Evolutionary conservation across 2,888 invertebrate species (phyloP).

Genomic region (Rhamnusium bicolor): DNA sequence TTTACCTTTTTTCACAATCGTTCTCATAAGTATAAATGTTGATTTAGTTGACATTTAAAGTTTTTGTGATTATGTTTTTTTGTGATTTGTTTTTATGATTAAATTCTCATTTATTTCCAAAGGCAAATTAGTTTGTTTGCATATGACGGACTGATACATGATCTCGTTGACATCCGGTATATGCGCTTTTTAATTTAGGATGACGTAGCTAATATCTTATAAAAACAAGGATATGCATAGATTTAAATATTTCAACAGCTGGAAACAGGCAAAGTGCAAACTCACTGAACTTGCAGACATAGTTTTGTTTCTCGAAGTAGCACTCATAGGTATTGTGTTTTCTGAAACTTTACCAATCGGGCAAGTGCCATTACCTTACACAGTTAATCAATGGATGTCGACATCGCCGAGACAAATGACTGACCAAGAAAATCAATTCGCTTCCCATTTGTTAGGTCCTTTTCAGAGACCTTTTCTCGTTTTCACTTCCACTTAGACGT

Average conservation of each 20-base stretch:
- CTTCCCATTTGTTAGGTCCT: constrained; percentile 61
- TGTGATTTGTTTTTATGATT: too few relatives aligned
- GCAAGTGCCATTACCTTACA: constrained; percentile 59
- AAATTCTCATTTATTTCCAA: too few relatives aligned
- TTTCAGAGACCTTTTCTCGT: constrained; percentile 47
- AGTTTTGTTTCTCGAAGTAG: constrained; percentile 34
- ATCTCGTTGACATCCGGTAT: too few relatives aligned
- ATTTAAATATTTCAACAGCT: not conserved
- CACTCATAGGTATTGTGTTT: constrained; percentile 53
- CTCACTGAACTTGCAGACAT: not conserved
- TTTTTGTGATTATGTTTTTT: too few relatives aligned
- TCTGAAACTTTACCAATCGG: constrained; percentile 60
- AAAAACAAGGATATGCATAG: not conserved
- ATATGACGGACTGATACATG: too few relatives aligned
- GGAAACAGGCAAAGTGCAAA: not conserved
- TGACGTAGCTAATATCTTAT: not conserved
- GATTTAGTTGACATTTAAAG: too few relatives aligned
- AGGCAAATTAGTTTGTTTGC: too few relatives aligned
- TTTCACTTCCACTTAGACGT: constrained; percentile 42
- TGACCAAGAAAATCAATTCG: constrained; percentile 66
- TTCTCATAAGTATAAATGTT: too few relatives aligned
- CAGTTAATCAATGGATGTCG: constrained; percentile 63
- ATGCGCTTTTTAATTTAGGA: not conserved
- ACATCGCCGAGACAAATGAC: constrained; percentile 64
- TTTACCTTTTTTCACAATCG: too few relatives aligned